These are phyloP conservation scores for Luperina testacea DNA, from an alignment of 2,888 invertebrate genomes.

Conservation along the genomic window DNA sequence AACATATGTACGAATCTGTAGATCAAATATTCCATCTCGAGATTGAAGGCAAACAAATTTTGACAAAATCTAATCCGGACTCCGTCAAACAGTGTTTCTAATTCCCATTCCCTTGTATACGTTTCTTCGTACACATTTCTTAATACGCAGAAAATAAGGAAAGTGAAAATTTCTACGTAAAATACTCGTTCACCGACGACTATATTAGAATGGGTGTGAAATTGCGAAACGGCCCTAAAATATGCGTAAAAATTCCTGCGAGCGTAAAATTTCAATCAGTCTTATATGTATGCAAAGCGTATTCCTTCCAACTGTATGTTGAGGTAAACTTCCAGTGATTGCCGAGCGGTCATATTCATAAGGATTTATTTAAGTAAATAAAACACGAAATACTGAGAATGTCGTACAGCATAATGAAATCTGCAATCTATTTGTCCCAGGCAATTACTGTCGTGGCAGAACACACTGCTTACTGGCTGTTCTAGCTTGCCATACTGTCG, in stretches of 20 bases:
- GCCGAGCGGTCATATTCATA: slow-evolving; percentile 57
- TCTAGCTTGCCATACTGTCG: too few relatives aligned
- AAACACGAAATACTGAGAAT: neutral
- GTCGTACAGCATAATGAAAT: too few relatives aligned
- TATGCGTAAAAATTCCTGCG: slow-evolving; percentile 86
- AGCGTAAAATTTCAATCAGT: slow-evolving; percentile 89
- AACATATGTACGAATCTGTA: slow-evolving; percentile 41
- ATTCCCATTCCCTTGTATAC: slow-evolving; percentile 36
- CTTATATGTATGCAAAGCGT: slow-evolving; percentile 87
- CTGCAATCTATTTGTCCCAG: too few relatives aligned
- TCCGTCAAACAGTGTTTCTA: slow-evolving; percentile 47
- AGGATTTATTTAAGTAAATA: slow-evolving; percentile 42
- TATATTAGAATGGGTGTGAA: slow-evolving; percentile 81
- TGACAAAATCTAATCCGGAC: slow-evolving; percentile 52
- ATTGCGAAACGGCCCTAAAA: slow-evolving; percentile 81
- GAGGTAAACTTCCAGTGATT: slow-evolving; percentile 57
- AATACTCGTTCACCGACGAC: slow-evolving; percentile 72
- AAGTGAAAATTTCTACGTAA: slow-evolving; percentile 71
- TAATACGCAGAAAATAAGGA: slow-evolving; percentile 64
- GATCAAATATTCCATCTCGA: slow-evolving; percentile 55
- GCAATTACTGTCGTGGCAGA: too few relatives aligned
- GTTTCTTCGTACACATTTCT: slow-evolving; percentile 55
- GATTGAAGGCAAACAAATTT: slow-evolving; percentile 58
- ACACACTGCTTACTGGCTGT: too few relatives aligned
- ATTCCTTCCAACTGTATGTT: slow-evolving; percentile 57